Evolutionary conservation across 2,797 vertebrate species (phyloP).

Genomic region (Melopsittacus undulatus): DNA sequence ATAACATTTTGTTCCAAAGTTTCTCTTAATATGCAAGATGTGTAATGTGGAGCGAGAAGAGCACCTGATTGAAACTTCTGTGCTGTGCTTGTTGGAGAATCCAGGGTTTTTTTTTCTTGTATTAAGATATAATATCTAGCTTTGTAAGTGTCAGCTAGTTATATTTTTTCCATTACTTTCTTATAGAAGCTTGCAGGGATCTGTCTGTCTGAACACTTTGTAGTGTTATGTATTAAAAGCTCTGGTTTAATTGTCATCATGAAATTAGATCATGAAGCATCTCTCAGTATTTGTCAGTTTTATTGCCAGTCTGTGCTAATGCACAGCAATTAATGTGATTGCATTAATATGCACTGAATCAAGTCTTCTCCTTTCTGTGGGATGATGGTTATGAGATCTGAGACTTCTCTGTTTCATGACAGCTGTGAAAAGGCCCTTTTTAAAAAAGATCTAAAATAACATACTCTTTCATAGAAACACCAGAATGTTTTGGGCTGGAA

Average conservation of each 20-base stretch:
- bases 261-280: background rate
- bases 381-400: background rate
- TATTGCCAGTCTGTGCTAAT: background rate
- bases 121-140: background rate
- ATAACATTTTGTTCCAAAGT: background rate
- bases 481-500: background rate
- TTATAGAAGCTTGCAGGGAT: background rate
- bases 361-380: background rate
- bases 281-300: background rate
- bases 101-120: background rate
- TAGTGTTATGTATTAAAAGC: background rate
- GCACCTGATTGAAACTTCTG: background rate
- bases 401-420: background rate
- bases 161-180: background rate
- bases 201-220: background rate
- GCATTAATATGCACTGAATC: constrained; percentile 14
- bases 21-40: background rate
- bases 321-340: constrained; percentile 1
- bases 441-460: background rate
- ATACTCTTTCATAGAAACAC: background rate
- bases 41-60: background rate
- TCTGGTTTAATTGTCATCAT: background rate
- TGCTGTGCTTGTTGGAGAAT: background rate
- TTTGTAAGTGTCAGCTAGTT: background rate
- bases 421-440: background rate